Evolutionary conservation across 35 echinoderm and acorn worm genomes (phyloP), one percentile per base, ranked within the genome.

Genomic region (Ophioderma brevispina): DNA sequence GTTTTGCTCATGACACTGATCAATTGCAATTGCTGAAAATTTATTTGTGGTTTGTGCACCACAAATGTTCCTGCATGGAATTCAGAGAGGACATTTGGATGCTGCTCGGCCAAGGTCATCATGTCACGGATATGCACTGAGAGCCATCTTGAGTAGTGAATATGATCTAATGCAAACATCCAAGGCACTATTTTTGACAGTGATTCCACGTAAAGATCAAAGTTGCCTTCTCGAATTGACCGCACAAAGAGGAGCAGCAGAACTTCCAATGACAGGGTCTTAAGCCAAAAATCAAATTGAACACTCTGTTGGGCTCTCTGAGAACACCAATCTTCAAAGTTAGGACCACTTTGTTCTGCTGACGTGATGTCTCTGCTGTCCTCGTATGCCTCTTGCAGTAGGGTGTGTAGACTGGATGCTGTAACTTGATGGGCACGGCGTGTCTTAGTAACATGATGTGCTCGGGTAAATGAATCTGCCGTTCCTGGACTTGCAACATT

Each of bases 1-100:
- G 80, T 84, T 89, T 76, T 96, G 94, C 39, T 96, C 86, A 75
- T 96, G 90, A n/a, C 41, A 33, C 43, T 96, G 90, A 41, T 96
- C 94, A 38, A 87, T 79, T 88, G 90, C 80, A 39, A 90, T 96
- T 25, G 83, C 75, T 55, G 90, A 96, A 50, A 96, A 92, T 33
- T 80, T 85, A 19, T 75, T 78, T 43, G n/a, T 41, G n/a, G 84
- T 33, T 92, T 87, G 30, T 95, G 19, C 18, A 87, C 86, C 23
- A 80, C 82, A 38, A 89, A 92, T 15, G 75, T 76, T 42, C 90
- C 90, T 80, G 42, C 37, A 1, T n/a, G 41, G 55, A 96, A 96
- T 75, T 96, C 79, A 31, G 64, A 21, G 17, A 63, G 42, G 40
- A 96, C 37, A 84, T 84, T n/a, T 43, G 50, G 55, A 78, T 85